These are phyloP conservation scores for Ammodytes dubius DNA, from an alignment of 2,113 vertebrate genomes.

Conservation along the genomic window DNA sequence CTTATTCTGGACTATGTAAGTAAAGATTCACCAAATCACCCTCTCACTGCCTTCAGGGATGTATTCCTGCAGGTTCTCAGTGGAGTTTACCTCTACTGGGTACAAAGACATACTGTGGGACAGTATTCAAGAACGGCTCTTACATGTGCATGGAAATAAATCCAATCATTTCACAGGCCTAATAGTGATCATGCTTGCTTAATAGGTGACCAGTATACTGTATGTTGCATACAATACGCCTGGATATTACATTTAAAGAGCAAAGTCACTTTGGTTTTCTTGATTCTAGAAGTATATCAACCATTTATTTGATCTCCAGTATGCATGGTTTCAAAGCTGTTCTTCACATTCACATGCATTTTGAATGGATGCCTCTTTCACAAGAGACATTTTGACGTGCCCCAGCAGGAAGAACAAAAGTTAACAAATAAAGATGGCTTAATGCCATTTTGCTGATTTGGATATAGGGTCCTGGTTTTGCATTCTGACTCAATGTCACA, in stretches of 20 bases:
- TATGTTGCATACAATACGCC: conserved; percentile 29
- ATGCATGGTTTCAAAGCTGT: conserved; percentile 28
- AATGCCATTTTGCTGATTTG: neutral
- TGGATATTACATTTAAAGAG: conserved; percentile 36
- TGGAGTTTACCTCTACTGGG: neutral
- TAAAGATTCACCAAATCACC: conserved; percentile 4
- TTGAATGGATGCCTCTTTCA: neutral
- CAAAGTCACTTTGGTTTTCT: conserved; percentile 39
- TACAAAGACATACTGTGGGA: neutral
- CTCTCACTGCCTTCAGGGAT: conserved; percentile 1
- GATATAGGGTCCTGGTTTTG: conserved; percentile 22
- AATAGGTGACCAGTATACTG: neutral
- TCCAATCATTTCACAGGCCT: conserved; percentile 6
- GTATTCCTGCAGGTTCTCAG: conserved; percentile 1
- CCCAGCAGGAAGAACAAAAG: neutral
- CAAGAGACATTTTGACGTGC: conserved; percentile 5
- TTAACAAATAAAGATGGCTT: conserved; percentile 15
- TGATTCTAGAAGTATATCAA: conserved; percentile 37
- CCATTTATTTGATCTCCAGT: conserved; percentile 36
- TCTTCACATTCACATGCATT: conserved; percentile 3
- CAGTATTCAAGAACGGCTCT: neutral
- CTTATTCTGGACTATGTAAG: neutral
- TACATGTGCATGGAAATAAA: conserved; percentile 16
- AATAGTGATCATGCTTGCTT: conserved; percentile 27
- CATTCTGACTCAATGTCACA: conserved; percentile 14